Percentiles rank a stretch among this genome's conserved stretches.
Conservation (phyloP, 1,140 invertebrate species). For the Apis florea region DNA sequence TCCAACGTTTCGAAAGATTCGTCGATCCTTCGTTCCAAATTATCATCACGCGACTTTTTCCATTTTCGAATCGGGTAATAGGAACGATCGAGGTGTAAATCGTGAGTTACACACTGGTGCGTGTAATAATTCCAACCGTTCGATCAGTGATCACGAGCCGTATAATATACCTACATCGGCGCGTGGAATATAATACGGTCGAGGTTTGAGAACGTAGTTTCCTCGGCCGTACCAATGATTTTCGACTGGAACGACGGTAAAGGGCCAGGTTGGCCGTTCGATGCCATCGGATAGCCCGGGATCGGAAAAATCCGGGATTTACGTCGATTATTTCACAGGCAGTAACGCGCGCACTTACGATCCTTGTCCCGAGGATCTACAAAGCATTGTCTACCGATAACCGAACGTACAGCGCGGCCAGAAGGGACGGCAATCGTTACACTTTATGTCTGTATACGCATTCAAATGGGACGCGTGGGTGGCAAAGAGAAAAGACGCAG, state of each 20-base stretch:
- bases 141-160: neutral
- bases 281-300: neutral
- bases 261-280: neutral
- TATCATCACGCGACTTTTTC: neutral
- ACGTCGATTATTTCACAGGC: slow-evolving; percentile 6
- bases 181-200: neutral
- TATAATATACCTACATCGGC: neutral
- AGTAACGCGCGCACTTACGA: slow-evolving; percentile 33
- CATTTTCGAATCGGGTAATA: no score
- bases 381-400: slow-evolving; percentile 49
- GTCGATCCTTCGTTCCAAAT: neutral
- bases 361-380: slow-evolving; percentile 22
- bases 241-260: neutral
- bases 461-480: slow-evolving; percentile 60
- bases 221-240: neutral
- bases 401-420: slow-evolving; percentile 21
- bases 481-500: slow-evolving; percentile 57
- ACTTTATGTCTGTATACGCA: slow-evolving; percentile 55
- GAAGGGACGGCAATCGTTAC: slow-evolving; percentile 55
- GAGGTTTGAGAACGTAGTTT: neutral
- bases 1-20: neutral
- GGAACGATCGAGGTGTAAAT: neutral
- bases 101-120: neutral
- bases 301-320: slow-evolving; percentile 17
- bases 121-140: neutral